Conservation (phyloP, 1,140 invertebrate genomes). For the Varroa destructor region DNA sequence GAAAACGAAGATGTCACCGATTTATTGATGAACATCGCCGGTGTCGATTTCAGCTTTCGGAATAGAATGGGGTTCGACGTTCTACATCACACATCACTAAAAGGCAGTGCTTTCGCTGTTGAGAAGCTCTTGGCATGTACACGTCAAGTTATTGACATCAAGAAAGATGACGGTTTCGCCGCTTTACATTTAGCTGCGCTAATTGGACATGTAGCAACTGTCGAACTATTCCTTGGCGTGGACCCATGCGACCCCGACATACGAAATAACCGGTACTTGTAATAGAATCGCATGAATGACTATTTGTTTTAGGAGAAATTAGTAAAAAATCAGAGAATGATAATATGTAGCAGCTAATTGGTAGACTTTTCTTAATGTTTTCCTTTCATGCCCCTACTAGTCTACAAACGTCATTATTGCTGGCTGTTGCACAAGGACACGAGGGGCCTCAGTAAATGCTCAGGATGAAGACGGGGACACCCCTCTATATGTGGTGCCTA, state of each 20-base stretch:
- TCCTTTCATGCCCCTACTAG: not conserved
- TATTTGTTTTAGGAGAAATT: too few species aligned
- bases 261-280: constrained; percentile 53
- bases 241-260: constrained; percentile 65
- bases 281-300: too few species aligned
- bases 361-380: too few species aligned
- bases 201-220: constrained; percentile 68
- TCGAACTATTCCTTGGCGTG: constrained; percentile 48
- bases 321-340: too few species aligned
- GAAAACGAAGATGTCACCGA: constrained; percentile 64
- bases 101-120: constrained; percentile 67
- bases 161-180: constrained; percentile 80
- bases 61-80: constrained; percentile 83
- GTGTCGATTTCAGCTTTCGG: constrained; percentile 57
- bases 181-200: constrained; percentile 67
- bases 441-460: constrained; percentile 56
- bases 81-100: constrained; percentile 71
- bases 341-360: too few species aligned
- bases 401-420: constrained; percentile 62
- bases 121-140: constrained; percentile 54
- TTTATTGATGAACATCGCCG: constrained; percentile 51
- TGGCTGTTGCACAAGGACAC: constrained; percentile 68
- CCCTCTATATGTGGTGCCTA: constrained; percentile 64
- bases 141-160: constrained; percentile 62
- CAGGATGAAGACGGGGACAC: constrained; percentile 75